Percentiles rank a stretch among this genome's conserved stretches.
These are phyloP conservation scores for Oophaga pumilio DNA, from an alignment of 2,113 vertebrate species.

Conservation along the genomic window DNA sequence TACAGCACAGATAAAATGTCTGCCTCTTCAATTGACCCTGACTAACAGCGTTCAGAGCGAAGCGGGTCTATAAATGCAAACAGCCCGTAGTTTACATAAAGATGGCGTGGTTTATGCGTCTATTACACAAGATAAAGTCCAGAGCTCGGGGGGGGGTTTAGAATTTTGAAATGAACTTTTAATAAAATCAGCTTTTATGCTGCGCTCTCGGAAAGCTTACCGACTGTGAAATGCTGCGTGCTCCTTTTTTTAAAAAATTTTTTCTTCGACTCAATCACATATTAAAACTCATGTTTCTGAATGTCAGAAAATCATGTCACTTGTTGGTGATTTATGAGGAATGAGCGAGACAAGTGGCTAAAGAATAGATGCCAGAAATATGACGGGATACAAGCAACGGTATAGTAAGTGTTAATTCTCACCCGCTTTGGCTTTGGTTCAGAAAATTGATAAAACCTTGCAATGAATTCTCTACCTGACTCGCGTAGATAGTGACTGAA, in stretches of 20 bases:
- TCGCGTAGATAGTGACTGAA: slow-evolving; percentile 72
- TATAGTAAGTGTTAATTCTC: slow-evolving; percentile 56
- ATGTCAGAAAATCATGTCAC: not conserved
- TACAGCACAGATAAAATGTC: slow-evolving; percentile 27
- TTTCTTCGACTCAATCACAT: not conserved
- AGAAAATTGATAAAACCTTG: slow-evolving; percentile 67
- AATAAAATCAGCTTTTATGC: slow-evolving; percentile 47
- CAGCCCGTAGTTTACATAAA: slow-evolving; percentile 41
- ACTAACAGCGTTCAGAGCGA: slow-evolving; percentile 27
- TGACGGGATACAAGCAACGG: slow-evolving; percentile 59
- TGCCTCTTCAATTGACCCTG: slow-evolving; percentile 44
- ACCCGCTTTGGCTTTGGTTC: slow-evolving; percentile 65
- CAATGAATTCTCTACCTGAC: slow-evolving; percentile 71
- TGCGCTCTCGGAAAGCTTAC: slow-evolving; percentile 10
- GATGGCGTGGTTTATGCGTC: slow-evolving; percentile 24
- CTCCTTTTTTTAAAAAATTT: not conserved
- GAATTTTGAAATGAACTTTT: slow-evolving; percentile 50
- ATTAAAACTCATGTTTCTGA: not conserved
- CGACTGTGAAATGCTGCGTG: slow-evolving; percentile 13
- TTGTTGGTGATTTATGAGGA: slow-evolving; percentile 61
- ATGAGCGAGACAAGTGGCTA: slow-evolving; percentile 14
- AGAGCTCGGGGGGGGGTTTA: slow-evolving; percentile 31
- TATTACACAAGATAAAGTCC: slow-evolving; percentile 10
- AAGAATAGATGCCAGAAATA: slow-evolving; percentile 58
- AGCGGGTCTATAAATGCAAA: slow-evolving; percentile 20